Evolutionary conservation across 2,888 invertebrate genomes (phyloP).

Genomic region (Pollenia labialis): DNA sequence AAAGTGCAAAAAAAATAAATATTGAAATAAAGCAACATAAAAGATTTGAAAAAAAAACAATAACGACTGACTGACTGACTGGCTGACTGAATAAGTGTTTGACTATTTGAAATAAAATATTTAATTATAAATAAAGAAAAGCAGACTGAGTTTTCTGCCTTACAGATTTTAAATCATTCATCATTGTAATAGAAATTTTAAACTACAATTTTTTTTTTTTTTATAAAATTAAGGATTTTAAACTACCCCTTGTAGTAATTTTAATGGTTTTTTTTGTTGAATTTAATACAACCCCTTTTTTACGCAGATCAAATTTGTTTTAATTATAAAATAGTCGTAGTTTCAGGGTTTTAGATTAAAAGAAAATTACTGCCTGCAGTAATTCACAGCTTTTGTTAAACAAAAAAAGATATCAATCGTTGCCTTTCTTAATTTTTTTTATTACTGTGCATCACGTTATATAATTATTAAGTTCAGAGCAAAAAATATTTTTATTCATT

Average conservation of each 20-base stretch:
- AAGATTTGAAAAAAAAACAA: constrained; percentile 19
- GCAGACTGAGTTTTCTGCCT: constrained; percentile 8
- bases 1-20: constrained; percentile 63
- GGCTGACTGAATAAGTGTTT: neutral
- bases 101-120: constrained; percentile 41
- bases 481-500: neutral
- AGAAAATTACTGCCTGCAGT: constrained; percentile 31
- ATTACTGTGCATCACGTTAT: constrained; percentile 36
- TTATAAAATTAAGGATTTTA: neutral
- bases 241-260: constrained; percentile 47
- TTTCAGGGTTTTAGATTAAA: constrained; percentile 13
- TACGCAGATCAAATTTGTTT: constrained; percentile 28
- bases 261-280: constrained; percentile 13
- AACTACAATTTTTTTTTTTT: constrained; percentile 46
- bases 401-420: constrained; percentile 25
- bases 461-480: constrained; percentile 44
- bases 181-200: constrained; percentile 44
- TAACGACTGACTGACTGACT: neutral
- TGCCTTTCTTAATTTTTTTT: neutral
- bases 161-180: constrained; percentile 57
- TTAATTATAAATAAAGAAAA: constrained; percentile 62
- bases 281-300: constrained; percentile 70
- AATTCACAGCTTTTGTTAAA: constrained; percentile 8
- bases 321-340: constrained; percentile 32
- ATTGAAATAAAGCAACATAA: constrained; percentile 30